A percentile compares a stretch with the other conserved stretches of the same genome.
Evolutionary conservation across 2,888 invertebrate genomes (phyloP).

Genomic region (Zaprionus bogoriensis): DNA sequence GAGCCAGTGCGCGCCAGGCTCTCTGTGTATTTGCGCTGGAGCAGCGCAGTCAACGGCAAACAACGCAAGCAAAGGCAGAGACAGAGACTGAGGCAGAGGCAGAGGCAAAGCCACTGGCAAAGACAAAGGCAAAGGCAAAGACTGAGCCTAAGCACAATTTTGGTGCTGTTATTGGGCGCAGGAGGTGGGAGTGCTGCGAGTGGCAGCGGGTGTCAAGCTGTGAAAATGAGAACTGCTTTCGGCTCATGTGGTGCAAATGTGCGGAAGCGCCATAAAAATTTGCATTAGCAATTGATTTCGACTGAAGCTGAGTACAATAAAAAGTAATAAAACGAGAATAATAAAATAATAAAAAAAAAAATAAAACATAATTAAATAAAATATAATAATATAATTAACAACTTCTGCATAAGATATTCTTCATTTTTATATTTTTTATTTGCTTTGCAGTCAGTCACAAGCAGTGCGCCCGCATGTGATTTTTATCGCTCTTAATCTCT

Average conservation of each 20-base stretch:
- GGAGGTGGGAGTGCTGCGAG: background rate
- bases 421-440: background rate
- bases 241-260: slow-evolving; percentile 20
- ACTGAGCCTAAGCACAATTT: slow-evolving; percentile 32
- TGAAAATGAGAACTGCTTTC: slow-evolving; percentile 14
- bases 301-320: background rate
- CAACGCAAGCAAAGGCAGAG: background rate
- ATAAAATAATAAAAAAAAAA: background rate
- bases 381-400: background rate
- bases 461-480: no score
- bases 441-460: no score
- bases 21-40: slow-evolving; percentile 16
- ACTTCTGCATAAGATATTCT: background rate
- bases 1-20: slow-evolving; percentile 9
- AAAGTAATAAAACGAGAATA: background rate
- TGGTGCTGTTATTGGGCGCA: slow-evolving; percentile 4
- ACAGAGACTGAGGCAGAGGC: slow-evolving; percentile 2
- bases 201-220: slow-evolving; percentile 3
- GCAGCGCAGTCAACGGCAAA: slow-evolving; percentile 9
- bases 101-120: slow-evolving; percentile 8
- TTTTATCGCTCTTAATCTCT: slow-evolving; percentile 30
- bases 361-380: background rate
- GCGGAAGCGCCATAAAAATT: slow-evolving; percentile 12
- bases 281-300: slow-evolving; percentile 27
- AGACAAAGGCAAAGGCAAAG: slow-evolving; percentile 27